phyloP scores from a whole-genome alignment of 30 jellyfish, hydroid and myxozoan genomes.

The Mastigias papua region DNA sequence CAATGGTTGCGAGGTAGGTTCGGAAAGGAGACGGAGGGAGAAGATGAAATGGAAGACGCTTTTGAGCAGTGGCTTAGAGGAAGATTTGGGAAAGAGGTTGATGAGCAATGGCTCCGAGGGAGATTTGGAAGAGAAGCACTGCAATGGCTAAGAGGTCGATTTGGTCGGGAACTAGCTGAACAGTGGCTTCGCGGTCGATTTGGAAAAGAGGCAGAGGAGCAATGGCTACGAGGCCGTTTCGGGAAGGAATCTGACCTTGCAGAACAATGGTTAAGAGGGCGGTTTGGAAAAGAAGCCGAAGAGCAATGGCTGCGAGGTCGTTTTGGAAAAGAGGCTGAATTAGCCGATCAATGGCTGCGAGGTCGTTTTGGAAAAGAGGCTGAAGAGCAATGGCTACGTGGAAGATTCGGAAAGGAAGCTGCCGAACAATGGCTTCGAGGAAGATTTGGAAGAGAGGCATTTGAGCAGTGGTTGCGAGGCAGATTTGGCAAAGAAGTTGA shows the following conservation, averaged over 20 bases:
- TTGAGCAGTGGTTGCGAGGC: slow-evolving; percentile 76
- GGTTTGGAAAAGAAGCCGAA: slow-evolving; percentile 62
- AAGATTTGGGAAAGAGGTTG: slow-evolving; percentile 71
- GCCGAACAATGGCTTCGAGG: slow-evolving; percentile 85
- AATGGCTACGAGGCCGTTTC: slow-evolving; percentile 57
- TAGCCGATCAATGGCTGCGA: slow-evolving; percentile 73
- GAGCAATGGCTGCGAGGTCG: slow-evolving; percentile 79
- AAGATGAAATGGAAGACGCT: slow-evolving; percentile 70
- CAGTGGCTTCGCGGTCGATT: slow-evolving; percentile 79
- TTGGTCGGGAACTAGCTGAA: slow-evolving; percentile 60
- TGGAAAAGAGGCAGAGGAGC: slow-evolving; percentile 61
- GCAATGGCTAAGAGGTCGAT: slow-evolving; percentile 74
- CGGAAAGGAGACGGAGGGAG: slow-evolving; percentile 74
- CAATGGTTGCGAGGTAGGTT: slow-evolving; percentile 88
- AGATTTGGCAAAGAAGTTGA: slow-evolving; percentile 65
- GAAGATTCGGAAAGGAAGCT: slow-evolving; percentile 80
- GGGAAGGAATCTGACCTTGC: slow-evolving; percentile 40
- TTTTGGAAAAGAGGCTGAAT: slow-evolving; percentile 68
- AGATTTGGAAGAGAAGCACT: slow-evolving; percentile 59
- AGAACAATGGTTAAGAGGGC: slow-evolving; percentile 67
- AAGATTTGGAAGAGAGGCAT: slow-evolving; percentile 63
- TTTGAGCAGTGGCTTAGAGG: slow-evolving; percentile 61
- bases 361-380: slow-evolving; percentile 89
- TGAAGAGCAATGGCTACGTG: slow-evolving; percentile 79
- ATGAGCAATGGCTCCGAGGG: slow-evolving; percentile 64